Conservation (phyloP, 2,113 vertebrate genomes). For the Phyllostomus hastatus region DNA sequence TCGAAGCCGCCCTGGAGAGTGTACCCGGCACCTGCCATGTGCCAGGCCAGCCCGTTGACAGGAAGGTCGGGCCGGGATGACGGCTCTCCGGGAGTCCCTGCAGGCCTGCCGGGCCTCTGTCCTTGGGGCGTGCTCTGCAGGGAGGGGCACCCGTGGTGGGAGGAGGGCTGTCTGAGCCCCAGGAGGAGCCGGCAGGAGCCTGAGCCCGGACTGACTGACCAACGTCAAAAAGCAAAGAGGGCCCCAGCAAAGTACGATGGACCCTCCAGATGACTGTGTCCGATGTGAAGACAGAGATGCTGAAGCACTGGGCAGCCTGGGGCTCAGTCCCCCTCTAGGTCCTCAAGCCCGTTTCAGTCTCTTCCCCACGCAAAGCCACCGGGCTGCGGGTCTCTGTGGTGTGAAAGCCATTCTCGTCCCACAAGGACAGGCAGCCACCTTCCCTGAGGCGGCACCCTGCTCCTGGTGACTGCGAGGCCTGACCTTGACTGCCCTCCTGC, state of each 20-base stretch:
- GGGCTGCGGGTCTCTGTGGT: neutral
- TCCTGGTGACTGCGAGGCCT: neutral
- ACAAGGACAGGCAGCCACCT: neutral
- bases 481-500: neutral
- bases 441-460: neutral
- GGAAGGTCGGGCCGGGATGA: neutral
- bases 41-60: neutral
- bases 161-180: neutral
- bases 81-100: neutral
- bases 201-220: neutral
- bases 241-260: too few relatives aligned
- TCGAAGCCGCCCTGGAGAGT: rapidly evolving
- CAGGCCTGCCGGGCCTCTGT: neutral
- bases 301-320: neutral
- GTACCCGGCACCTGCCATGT: neutral
- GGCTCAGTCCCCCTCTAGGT: neutral
- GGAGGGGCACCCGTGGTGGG: neutral
- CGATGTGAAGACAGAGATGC: neutral
- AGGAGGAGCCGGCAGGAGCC: neutral
- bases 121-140: neutral
- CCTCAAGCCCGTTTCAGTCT: neutral
- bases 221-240: neutral
- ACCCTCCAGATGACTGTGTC: neutral
- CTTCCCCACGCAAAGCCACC: neutral
- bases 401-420: neutral